Base-by-base conservation (phyloP, 1,140 invertebrate species). In the Lerema accius region DNA sequence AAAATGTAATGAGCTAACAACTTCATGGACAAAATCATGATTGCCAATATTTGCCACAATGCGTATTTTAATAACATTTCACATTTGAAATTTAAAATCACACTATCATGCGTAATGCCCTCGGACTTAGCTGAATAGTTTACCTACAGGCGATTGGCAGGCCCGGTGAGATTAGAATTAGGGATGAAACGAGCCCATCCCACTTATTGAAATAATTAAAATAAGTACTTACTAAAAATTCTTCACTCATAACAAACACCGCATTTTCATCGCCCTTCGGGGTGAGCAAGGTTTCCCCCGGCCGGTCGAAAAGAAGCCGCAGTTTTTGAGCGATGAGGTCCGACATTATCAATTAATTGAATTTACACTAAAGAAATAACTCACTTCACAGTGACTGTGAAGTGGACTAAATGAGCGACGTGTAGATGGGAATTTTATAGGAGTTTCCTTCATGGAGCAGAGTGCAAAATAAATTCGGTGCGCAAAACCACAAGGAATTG, bases 251-350 rank as follows among this genome's bases (percentile, higher is more conserved):
- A 51, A 90, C 79, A 17, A 91, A 91, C 2, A 91, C 35, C 5
- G 71, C 65, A n/a, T 85, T 84, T 0, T 87, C 59, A 1, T 90
- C 84, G 10, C 90, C 89, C 49, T 92, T 92, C 0, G 90, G 81
- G 19, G 83, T 82, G 17, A 92, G 84, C 17, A 91, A 55, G 1
- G 28, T 32, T 9, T 32, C 28, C 28, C 28, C 28, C 9, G 28
- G 3, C 15, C 32, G 28, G 28, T 32, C 28, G 28, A 32, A 32
- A 9, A 32, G 28, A 32, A 32, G 28, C 28, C 28, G 28, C 28
- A 32, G 9, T 32, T 32, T 32, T 32, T 32, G 28, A 32, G 28
- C 4, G 7, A 32, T 32, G 7, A 32, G 28, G 28, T 32, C 28
- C 1, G 28, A 32, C 28, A 32, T 32, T 32, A 1, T 32, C 9